These are phyloP conservation scores for Cotesia chilonis DNA, from an alignment of 1,140 invertebrate genomes.

Conservation along the genomic window DNA sequence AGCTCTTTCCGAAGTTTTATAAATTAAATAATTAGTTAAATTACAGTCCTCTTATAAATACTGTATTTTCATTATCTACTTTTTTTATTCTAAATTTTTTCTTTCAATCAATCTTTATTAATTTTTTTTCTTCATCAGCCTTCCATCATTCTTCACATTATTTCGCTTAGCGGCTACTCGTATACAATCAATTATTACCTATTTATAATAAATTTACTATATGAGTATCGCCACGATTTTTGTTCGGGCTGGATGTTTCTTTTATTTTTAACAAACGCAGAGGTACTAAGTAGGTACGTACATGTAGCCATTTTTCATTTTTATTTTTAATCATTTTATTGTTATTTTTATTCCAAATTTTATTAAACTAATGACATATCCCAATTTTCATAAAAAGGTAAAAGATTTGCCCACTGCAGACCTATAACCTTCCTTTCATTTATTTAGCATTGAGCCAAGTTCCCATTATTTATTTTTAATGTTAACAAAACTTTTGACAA, in stretches of 20 bases:
- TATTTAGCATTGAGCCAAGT: no score
- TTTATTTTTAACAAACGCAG: conserved; percentile 34
- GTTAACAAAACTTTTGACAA: no score
- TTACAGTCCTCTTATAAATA: conserved; percentile 66
- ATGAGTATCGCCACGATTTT: conserved; percentile 54
- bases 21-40: conserved; percentile 67
- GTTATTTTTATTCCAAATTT: neutral
- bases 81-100: conserved; percentile 43
- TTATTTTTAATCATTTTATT: neutral
- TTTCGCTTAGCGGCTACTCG: conserved; percentile 62
- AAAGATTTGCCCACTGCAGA: no score
- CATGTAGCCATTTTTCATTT: conserved; percentile 35
- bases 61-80: conserved; percentile 48
- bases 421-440: no score
- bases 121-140: conserved; percentile 23
- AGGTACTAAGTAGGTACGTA: conserved; percentile 42
- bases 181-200: conserved; percentile 65
- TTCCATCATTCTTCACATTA: conserved; percentile 36
- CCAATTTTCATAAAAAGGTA: neutral
- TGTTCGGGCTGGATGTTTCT: conserved; percentile 38
- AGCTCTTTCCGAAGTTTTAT: conserved; percentile 56
- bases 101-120: no score
- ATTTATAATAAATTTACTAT: conserved; percentile 66
- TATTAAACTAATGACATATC: neutral
- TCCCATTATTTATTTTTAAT: no score